Evolutionary conservation across 2,888 invertebrate species (phyloP), one percentile per base, ranked within the genome.

Genomic region (Polylopha cassiicola): DNA sequence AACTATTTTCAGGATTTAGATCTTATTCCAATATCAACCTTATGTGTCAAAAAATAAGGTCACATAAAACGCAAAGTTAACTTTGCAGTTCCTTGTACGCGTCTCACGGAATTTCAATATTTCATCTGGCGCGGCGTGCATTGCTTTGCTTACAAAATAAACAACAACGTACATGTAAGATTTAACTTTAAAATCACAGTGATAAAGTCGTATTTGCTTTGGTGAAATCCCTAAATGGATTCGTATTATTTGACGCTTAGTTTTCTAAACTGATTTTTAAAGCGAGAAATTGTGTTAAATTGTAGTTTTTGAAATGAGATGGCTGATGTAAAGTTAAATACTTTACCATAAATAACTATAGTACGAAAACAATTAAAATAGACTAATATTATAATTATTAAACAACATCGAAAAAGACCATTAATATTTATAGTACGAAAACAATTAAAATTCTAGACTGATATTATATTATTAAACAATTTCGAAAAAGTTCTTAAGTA

Each of bases 101-200:
- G 53, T 60, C 47, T 53, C 58, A 53, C 53, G 53, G 61, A 61
- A 67, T 72, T 73, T 66, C 67, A 68, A 72, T 73, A 71, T 72
- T 69, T 73, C 66, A 69, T 61, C 53, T 52, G 42, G 50, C 50
- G 57, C 55, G 57, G 47, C 57, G 58, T 68, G 65, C 68, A 61
- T 60, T 57, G 59, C 55, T 58, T 55, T 54, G 37, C 46, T 47
- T 54, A 51, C 23, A 18, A 29, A 37, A 10, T 11, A 36, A 22
- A 17, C 16, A 28, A 9, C 9, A n/a, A 15, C 3, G 3, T 11
- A 50, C 50, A 51, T 10, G 36, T 30, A 16, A 58, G 43, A 44
- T 38, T 45, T 28, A 43, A 23, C 44, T 43, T 11, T 49, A 48
- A 44, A 29, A 18, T 10, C 18, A 29, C 4, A 6, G 0, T 0